Evolutionary conservation across 2,797 vertebrate species (phyloP), one percentile per base, ranked within the genome.

Genomic region (Chiroxiphia lanceolata): DNA sequence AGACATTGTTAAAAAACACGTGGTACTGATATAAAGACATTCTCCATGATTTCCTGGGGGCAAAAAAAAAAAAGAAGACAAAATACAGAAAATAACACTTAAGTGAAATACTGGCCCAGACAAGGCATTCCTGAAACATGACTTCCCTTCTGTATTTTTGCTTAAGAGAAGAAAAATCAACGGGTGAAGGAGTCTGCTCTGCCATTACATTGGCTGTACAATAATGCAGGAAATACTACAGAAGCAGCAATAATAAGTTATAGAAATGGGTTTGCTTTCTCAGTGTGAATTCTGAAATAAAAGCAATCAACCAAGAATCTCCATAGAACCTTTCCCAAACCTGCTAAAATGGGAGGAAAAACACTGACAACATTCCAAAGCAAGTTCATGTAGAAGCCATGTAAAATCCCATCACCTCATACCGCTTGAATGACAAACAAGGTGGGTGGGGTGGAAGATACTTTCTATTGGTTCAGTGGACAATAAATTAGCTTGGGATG

Each of bases 251-350:
- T 16, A 42, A 36, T 5, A 57, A 1, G 5, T 10, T 22, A 34
- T 26, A 47, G n/a, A 25, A 75, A 40, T 3, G 70, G 5, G 19
- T 27, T 65, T 59, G 5, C 27, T 80, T 57, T 34, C 56, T 65
- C 47, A 14, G 4, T 29, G 4, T 26, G 19, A 80, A 54, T 44
- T 82, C 33, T 50, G 19, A 77, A 60, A 59, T 45, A 50, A 33
- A 72, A 93, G 5, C 31, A 67, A 67, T 5, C 51, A 67, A 74
- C 6, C 10, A 72, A 72, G 18, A 84, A 63, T 40, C 6, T 13
- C 14, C 7, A 44, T 0, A 71, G 23, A 38, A 38, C 5, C 27
- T 50, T 79, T 57, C 19, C 0, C 0, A 65, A 65, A n/a, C 54
- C 42, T 68, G 5, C 18, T 27, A 59, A 65, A 84, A 72, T 3